These are phyloP conservation scores for Caenorhabditis tropicalis DNA, from an alignment of 1,140 invertebrate genomes.

Conservation along the genomic window DNA sequence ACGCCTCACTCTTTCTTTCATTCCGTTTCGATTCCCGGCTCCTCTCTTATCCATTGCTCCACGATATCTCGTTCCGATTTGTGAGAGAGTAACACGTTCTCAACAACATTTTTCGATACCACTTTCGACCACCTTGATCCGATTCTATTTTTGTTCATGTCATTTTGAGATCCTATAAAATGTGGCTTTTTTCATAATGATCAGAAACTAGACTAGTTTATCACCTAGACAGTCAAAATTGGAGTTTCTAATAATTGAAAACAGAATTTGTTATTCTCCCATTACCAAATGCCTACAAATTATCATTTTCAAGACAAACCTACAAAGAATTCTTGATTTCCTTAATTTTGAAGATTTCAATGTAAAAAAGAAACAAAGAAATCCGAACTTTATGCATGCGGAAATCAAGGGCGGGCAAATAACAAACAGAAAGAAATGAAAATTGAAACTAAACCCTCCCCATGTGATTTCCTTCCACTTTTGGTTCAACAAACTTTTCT, in stretches of 20 bases:
- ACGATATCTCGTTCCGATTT: slow-evolving; percentile 20
- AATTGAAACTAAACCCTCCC: slow-evolving; percentile 28
- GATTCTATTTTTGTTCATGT: background rate
- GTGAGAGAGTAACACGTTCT: slow-evolving; percentile 40
- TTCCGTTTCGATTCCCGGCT: background rate
- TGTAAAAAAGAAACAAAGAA: background rate
- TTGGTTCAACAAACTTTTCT: background rate
- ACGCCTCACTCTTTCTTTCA: slow-evolving; percentile 26
- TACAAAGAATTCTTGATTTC: too few species aligned
- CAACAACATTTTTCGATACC: background rate
- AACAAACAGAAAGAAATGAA: slow-evolving; percentile 11
- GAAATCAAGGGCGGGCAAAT: slow-evolving; percentile 29
- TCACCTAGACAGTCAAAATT: too few species aligned
- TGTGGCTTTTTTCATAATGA: too few species aligned
- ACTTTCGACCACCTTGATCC: background rate
- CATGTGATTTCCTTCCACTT: background rate
- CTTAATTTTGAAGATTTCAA: too few species aligned
- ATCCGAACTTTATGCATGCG: slow-evolving; percentile 43
- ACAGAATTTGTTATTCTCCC: too few species aligned
- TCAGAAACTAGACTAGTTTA: too few species aligned
- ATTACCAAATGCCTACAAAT: too few species aligned
- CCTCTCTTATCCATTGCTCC: slow-evolving; percentile 19
- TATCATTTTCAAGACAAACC: too few species aligned
- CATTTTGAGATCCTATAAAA: background rate
- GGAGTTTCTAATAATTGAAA: too few species aligned